Percentiles rank a stretch among this genome's conserved stretches.
Evolutionary conservation across 1,140 invertebrate genomes (phyloP).

Genomic region (Anastatus disparis): DNA sequence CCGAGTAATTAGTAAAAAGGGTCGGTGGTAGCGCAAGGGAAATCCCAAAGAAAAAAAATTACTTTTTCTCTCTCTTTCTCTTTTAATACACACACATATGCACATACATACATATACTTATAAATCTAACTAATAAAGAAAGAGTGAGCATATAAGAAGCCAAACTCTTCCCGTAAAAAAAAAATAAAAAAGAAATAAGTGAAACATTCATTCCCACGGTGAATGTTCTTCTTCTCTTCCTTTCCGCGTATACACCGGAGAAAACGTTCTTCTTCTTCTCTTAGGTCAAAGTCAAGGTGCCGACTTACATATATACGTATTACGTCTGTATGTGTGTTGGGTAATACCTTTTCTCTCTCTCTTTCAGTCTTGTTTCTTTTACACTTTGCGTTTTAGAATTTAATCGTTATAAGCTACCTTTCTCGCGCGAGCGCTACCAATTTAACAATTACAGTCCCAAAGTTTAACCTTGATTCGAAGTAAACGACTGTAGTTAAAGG

Average conservation of each 20-base stretch:
- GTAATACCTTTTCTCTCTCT: constrained; percentile 34
- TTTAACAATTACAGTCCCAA: constrained; percentile 19
- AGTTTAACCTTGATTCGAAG: neutral
- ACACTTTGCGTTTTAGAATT: neutral
- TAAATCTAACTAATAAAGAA: constrained; percentile 27
- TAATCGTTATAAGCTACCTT: too few relatives aligned
- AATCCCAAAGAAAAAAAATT: too few relatives aligned
- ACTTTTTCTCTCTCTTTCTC: too few relatives aligned
- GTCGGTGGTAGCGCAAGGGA: too few relatives aligned
- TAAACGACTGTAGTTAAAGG: too few relatives aligned
- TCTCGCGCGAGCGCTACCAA: too few relatives aligned
- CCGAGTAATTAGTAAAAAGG: too few relatives aligned
- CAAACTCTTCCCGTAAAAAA: constrained; percentile 29
- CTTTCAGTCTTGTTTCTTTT: neutral
- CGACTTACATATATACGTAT: too few relatives aligned
- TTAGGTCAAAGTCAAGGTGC: constrained; percentile 54
- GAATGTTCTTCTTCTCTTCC: constrained; percentile 13
- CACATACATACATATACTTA: too few relatives aligned
- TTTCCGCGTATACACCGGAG: neutral
- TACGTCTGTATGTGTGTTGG: too few relatives aligned
- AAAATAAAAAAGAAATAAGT: too few relatives aligned
- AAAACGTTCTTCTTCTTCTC: neutral
- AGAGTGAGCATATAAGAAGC: neutral
- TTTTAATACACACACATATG: too few relatives aligned
- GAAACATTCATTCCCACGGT: constrained; percentile 45